Evolutionary conservation across 2,113 vertebrate species (phyloP).

Genomic region (Indicator maculatus): DNA sequence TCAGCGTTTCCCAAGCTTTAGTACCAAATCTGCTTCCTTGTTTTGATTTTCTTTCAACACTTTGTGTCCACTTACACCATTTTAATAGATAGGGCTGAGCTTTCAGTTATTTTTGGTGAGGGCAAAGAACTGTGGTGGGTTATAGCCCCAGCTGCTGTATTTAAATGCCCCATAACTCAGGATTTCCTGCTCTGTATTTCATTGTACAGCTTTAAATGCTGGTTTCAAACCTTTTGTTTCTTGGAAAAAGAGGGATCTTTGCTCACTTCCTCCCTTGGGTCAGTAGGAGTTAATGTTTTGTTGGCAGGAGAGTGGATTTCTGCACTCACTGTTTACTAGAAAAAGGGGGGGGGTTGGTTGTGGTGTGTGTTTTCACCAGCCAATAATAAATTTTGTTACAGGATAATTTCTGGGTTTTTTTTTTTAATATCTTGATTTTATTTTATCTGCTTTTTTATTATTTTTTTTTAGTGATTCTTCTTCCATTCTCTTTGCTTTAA

Average conservation of each 20-base stretch:
- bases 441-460: not conserved
- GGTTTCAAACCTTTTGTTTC: not conserved
- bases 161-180: not conserved
- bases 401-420: not conserved
- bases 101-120: rapidly evolving
- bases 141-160: rapidly evolving
- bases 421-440: not conserved
- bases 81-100: not conserved
- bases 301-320: not conserved
- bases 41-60: rapidly evolving
- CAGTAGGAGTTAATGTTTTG: not conserved
- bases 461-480: not conserved
- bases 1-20: not conserved
- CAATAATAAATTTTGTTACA: not conserved
- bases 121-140: not conserved
- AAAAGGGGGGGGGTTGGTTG: too few species aligned
- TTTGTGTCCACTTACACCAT: rapidly evolving
- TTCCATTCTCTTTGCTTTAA: not conserved
- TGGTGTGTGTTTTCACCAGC: not conserved
- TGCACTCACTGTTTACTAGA: not conserved
- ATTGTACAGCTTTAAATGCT: not conserved
- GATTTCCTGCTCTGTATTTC: not conserved
- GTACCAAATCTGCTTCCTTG: not conserved
- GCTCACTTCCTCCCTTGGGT: rapidly evolving
- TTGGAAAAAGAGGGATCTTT: not conserved